These are phyloP conservation scores for Cottoperca gobio DNA, from an alignment of 2,797 vertebrate genomes.

Conservation along the genomic window DNA sequence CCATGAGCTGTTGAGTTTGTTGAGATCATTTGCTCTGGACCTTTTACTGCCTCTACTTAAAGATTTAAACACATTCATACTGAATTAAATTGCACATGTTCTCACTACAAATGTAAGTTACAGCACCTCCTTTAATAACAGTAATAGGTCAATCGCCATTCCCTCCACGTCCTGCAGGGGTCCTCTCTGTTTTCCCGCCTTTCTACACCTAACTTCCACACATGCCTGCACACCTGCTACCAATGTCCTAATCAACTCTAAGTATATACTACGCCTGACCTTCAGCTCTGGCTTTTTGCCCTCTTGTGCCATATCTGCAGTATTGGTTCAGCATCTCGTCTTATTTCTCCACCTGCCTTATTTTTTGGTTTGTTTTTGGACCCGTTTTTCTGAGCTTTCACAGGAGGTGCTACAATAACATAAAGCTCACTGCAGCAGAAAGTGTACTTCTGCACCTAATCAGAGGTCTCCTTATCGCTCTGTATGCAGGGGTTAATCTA, in stretches of 20 bases:
- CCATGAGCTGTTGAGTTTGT: slow-evolving; percentile 33
- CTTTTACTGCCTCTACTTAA: slow-evolving; percentile 1
- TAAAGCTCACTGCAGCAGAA: neutral
- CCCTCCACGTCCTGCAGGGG: slow-evolving; percentile 10
- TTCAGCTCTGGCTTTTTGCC: neutral
- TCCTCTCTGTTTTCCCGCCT: neutral
- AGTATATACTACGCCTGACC: neutral
- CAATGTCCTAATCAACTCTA: slow-evolving; percentile 4
- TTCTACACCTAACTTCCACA: slow-evolving; percentile 16
- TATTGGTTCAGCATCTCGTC: neutral
- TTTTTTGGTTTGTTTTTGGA: slow-evolving; percentile 20
- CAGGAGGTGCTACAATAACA: neutral
- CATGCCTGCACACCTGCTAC: slow-evolving; percentile 7
- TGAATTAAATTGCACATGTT: slow-evolving; percentile 16
- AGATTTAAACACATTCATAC: slow-evolving; percentile 10
- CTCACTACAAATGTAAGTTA: neutral
- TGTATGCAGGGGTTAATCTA: neutral
- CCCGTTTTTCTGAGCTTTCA: neutral
- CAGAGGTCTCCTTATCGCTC: neutral
- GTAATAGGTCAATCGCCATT: slow-evolving; percentile 17
- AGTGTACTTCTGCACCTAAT: neutral
- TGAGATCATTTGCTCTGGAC: slow-evolving; percentile 7
- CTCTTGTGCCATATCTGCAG: neutral
- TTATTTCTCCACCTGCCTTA: neutral
- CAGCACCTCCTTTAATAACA: slow-evolving; percentile 1